Base-by-base conservation (phyloP, 2,888 invertebrate species). In the Drosophila setosimentum region DNA sequence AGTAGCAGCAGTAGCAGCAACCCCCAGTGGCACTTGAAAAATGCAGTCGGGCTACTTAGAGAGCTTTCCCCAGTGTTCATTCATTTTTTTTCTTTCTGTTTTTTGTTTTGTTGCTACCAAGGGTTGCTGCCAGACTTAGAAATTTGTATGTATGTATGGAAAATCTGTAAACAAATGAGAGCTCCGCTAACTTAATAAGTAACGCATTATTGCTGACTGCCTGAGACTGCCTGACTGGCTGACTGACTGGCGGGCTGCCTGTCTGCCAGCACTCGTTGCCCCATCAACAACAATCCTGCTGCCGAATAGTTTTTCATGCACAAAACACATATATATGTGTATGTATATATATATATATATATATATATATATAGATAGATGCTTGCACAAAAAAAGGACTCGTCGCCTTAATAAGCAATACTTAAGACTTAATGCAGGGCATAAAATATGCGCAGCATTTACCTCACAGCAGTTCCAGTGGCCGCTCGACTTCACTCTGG, bases 401-500 rank as follows among this genome's bases (percentile, higher is more conserved):
- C 70, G 45, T 51, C 51, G 32, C 42, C 80, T 78, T 85, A 85
- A 85, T 87, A 88, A 86, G 85, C 85, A 88, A 85, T 85, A 85
- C 85, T 85, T 85, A 85, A 76, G 83, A 83, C 88, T 74, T 88
- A 85, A 85, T 85, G 86, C 88, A 74, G 85, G 78, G 86, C 82
- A 88, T 88, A 80, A 85, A 85, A 85, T 85, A 85, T 85, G 88
- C 85, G 75, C 83, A 83, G 73, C 86, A 85, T 85, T 83, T 80
- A 82, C 78, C 75, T 69, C 65, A 68, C 33, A 59, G 48, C 53
- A 58, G 62, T 32, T 51, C 42, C 54, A 54, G 27, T 50, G 35
- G 54, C 16, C 13, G 48, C 32, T 35, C 29, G 54, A 4, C n/a
- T 66, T 29, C 35, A n/a, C 27, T 57, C 11, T 18, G 37, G 54